A percentile compares a stretch with the other conserved stretches of the same genome.
These are phyloP conservation scores for Jaculus jaculus DNA, from an alignment of 2,113 vertebrate species.

Conservation along the genomic window DNA sequence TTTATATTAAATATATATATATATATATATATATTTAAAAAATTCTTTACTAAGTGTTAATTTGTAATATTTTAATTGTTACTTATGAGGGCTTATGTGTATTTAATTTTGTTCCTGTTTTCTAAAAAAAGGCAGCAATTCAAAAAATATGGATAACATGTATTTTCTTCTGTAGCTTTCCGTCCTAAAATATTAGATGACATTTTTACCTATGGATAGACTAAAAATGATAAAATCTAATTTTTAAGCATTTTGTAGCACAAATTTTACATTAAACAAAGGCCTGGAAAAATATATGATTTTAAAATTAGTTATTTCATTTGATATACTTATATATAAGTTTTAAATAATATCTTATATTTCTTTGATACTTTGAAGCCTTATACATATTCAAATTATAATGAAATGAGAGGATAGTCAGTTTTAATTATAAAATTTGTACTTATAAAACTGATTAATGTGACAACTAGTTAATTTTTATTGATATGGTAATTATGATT, in stretches of 20 bases:
- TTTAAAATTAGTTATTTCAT: neutral
- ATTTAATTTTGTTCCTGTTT: neutral
- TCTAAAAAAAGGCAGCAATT: conserved; percentile 42
- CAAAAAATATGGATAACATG: conserved; percentile 13
- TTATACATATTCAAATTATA: neutral
- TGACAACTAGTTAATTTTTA: neutral
- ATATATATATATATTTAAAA: neutral
- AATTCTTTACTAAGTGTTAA: neutral
- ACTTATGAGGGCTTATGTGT: neutral
- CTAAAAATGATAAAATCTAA: neutral
- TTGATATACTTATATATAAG: too few relatives aligned
- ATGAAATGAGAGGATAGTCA: neutral
- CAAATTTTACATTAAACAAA: conserved; percentile 8
- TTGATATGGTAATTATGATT: neutral
- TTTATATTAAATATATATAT: neutral
- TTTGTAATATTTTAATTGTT: neutral
- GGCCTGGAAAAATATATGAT: neutral
- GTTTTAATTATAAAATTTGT: neutral
- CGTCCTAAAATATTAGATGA: neutral
- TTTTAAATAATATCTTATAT: neutral
- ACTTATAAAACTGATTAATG: neutral
- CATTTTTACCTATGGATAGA: neutral
- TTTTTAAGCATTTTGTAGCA: neutral
- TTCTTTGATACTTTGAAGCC: neutral
- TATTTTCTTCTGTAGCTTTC: conserved; percentile 16